phyloP scores from a whole-genome alignment of 2,888 invertebrate species.

The Pardosa pseudoannulata region DNA sequence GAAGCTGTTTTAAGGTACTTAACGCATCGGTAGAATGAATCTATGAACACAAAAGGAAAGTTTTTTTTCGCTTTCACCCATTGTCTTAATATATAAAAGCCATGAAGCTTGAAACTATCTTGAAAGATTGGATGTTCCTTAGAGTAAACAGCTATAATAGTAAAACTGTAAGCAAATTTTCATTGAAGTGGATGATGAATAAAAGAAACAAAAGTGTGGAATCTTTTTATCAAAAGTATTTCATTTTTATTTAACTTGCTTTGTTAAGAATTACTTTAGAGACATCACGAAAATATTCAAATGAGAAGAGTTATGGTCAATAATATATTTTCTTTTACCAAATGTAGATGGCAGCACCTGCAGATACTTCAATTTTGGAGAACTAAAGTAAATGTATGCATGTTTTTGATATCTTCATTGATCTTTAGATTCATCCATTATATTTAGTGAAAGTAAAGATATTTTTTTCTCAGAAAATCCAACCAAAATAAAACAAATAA shows the following conservation, averaged over 20 bases:
- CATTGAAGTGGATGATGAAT: conserved; percentile 11
- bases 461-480: no score
- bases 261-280: conserved; percentile 59
- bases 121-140: conserved; percentile 29
- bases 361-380: background rate
- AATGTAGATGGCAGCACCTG: conserved; percentile 52
- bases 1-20: conserved; percentile 59
- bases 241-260: conserved; percentile 34
- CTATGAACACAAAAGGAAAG: conserved; percentile 57
- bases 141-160: conserved; percentile 46
- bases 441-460: no score
- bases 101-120: conserved; percentile 34
- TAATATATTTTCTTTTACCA: background rate
- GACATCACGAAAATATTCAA: conserved; percentile 33
- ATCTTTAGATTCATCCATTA: no score
- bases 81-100: conserved; percentile 37
- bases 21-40: conserved; percentile 53
- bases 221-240: conserved; percentile 21
- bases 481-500: no score
- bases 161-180: conserved; percentile 53
- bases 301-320: background rate
- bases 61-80: conserved; percentile 5
- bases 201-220: background rate
- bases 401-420: no score
- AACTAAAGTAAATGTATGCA: no score